Evolutionary conservation across 35 echinoderm and acorn worm species (phyloP).

Genomic region (Hemicentrotus pulcherrimus): DNA sequence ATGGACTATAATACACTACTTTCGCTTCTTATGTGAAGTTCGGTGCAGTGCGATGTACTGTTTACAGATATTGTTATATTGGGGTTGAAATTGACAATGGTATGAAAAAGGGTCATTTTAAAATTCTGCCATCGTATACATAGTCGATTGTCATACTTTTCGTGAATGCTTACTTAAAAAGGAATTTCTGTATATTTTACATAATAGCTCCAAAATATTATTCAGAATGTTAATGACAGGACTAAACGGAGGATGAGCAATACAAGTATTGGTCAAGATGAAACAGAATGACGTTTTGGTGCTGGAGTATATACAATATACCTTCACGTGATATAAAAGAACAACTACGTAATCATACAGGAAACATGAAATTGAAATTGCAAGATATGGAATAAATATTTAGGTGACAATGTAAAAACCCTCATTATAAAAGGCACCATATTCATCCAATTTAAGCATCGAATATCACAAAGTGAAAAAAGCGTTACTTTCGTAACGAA

Average conservation of each 20-base stretch:
- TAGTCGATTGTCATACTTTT: too few relatives aligned
- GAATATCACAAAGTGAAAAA: conserved; percentile 19
- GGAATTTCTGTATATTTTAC: too few relatives aligned
- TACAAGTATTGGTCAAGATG: not conserved
- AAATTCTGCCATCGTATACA: too few relatives aligned
- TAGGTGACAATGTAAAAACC: conserved; percentile 11
- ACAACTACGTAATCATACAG: not conserved
- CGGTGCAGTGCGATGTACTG: too few relatives aligned
- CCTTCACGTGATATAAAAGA: not conserved
- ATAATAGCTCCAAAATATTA: too few relatives aligned
- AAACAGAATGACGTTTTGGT: not conserved
- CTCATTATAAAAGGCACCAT: not conserved
- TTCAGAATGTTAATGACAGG: not conserved
- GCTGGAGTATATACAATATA: not conserved
- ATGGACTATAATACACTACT: not conserved
- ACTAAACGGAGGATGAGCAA: not conserved
- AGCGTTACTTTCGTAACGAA: not conserved
- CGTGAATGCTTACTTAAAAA: too few relatives aligned
- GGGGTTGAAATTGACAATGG: too few relatives aligned
- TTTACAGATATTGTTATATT: too few relatives aligned
- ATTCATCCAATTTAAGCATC: not conserved
- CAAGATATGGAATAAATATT: not conserved
- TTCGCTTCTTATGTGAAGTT: not conserved
- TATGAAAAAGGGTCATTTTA: too few relatives aligned
- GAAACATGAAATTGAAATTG: not conserved